phyloP scores from a whole-genome alignment of 2,113 vertebrate genomes.

The Rynchops niger region DNA sequence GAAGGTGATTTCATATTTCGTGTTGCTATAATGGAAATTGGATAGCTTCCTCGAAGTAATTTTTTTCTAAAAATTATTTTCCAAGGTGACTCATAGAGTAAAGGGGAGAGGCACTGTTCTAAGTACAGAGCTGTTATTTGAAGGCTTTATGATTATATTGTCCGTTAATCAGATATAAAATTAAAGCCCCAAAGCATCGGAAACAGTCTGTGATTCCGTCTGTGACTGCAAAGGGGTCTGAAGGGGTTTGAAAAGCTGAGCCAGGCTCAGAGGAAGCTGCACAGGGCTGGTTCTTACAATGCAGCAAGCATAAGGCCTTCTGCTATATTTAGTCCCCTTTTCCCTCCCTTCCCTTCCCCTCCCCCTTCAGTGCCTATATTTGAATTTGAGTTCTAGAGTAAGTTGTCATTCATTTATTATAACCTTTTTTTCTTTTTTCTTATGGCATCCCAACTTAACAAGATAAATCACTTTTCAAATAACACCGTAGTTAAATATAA shows the following conservation, averaged over 20 bases:
- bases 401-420: neutral
- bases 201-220: neutral
- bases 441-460: neutral
- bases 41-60: neutral
- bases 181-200: neutral
- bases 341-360: neutral
- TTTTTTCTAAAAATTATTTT: neutral
- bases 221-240: neutral
- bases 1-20: neutral
- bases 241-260: neutral
- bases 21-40: neutral
- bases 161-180: neutral
- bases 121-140: neutral
- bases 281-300: neutral
- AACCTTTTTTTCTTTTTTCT: neutral
- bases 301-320: neutral
- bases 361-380: neutral
- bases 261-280: neutral
- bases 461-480: neutral
- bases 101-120: neutral
- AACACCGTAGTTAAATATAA: neutral
- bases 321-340: slow-evolving; percentile 28
- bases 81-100: neutral
- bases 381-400: neutral
- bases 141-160: neutral